Evolutionary conservation across 2,888 invertebrate genomes (phyloP).

Genomic region (Opisthograptis luteolata): DNA sequence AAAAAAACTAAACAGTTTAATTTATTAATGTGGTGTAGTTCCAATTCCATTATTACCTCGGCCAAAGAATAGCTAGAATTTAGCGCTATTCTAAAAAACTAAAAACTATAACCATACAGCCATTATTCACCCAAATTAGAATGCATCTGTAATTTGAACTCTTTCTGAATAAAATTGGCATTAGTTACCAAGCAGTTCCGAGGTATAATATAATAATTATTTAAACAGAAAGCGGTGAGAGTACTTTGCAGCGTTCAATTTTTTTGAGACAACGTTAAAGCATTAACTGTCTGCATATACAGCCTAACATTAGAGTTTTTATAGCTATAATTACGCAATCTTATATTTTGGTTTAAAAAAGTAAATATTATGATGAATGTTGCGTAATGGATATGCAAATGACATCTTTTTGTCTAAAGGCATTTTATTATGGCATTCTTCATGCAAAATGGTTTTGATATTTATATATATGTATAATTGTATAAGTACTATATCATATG

Average conservation of each 20-base stretch:
- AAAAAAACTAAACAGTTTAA: no score
- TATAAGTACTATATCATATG: no score
- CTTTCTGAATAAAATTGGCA: conserved; percentile 59
- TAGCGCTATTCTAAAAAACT: not conserved
- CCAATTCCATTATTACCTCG: no score
- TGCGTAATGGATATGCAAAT: conserved; percentile 1
- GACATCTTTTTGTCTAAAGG: not conserved
- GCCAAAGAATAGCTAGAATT: no score
- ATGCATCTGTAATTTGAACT: conserved; percentile 38
- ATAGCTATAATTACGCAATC: conserved; percentile 34
- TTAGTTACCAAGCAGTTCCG: conserved; percentile 56
- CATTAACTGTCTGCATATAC: no score
- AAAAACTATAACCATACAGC: conserved; percentile 6
- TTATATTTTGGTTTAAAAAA: conserved; percentile 16
- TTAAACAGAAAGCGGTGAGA: conserved; percentile 74
- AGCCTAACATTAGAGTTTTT: conserved; percentile 31
- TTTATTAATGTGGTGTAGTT: no score
- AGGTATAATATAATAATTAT: conserved; percentile 44
- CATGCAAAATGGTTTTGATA: no score
- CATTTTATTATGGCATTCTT: no score
- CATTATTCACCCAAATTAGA: conserved; percentile 48
- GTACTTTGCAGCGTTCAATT: conserved; percentile 43
- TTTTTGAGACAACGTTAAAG: conserved; percentile 32
- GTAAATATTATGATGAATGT: conserved; percentile 9
- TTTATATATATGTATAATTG: no score